A percentile compares a stretch with the other conserved stretches of the same genome.
phyloP scores from a whole-genome alignment of 1,140 invertebrate species.

The Eumaeus atala region DNA sequence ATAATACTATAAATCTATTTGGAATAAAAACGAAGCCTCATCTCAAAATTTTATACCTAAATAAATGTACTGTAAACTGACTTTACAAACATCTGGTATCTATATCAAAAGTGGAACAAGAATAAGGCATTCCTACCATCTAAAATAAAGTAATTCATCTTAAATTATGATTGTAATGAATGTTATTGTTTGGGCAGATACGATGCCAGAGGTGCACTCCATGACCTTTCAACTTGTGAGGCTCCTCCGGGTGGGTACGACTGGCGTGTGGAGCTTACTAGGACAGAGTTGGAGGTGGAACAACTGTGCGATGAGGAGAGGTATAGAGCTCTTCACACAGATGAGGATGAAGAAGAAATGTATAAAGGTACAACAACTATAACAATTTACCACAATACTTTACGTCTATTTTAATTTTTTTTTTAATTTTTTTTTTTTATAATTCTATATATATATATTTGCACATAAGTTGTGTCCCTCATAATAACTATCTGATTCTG shows the following conservation, averaged over 20 bases:
- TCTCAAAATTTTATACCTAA: too few species aligned
- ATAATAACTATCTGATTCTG: too few species aligned
- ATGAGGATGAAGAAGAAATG: constrained; percentile 88
- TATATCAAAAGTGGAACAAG: too few species aligned
- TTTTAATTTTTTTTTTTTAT: too few species aligned
- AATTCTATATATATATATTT: too few species aligned
- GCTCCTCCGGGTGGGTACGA: constrained; percentile 83
- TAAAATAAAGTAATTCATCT: constrained; percentile 39
- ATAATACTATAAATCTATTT: too few species aligned
- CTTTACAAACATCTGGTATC: too few species aligned
- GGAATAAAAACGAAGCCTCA: too few species aligned
- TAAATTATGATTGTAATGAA: constrained; percentile 17
- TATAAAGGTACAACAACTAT: constrained; percentile 80
- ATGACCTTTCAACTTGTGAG: constrained; percentile 83
- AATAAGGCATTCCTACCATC: constrained; percentile 25
- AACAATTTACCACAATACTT: constrained; percentile 8
- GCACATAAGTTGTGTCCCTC: too few species aligned
- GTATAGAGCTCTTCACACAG: constrained; percentile 89
- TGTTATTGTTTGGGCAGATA: constrained; percentile 82
- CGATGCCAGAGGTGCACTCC: constrained; percentile 92
- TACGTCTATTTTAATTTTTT: too few species aligned
- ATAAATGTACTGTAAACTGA: too few species aligned
- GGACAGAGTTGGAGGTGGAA: constrained; percentile 88
- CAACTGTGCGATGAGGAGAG: constrained; percentile 92
- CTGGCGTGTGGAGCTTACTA: constrained; percentile 80